Evolutionary conservation across 1,140 invertebrate genomes (phyloP), one percentile per base, ranked within the genome.

Genomic region (Trachymyrmex septentrionalis): DNA sequence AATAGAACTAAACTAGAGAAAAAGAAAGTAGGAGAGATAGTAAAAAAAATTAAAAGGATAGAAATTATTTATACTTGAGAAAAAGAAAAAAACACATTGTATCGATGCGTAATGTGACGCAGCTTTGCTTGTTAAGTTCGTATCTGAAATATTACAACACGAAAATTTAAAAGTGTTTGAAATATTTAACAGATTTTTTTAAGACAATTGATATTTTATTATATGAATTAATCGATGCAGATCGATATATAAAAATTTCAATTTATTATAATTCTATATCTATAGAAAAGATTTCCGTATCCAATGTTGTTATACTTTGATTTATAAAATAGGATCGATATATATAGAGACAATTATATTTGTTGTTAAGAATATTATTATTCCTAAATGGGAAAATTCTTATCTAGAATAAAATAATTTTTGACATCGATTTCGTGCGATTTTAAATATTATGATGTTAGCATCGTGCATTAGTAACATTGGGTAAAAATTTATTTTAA

Each of bases 121-220:
- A 85, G 1, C 3, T 30, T 44, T 10, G 9, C 38, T 44, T 12
- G 38, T 10, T 44, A 44, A 81, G 53, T 87, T 48, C 71, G 44
- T 75, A 44, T 10, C 9, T 44, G 30, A 72, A 57, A 72, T 30
- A 76, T 89, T 44, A 44, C 38, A 76, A 71, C 34, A 61, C 24
- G 50, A 88, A 86, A 55, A 55, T 64, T 88, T 81, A 81, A 88
- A 80, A n/a, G n/a, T 38, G 7, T 44, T 44, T 44, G 38, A 44
- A 88, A 64, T 55, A 27, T n/a, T 34, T 55, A 10, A 44, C 9
- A 44, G 38, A 44, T 44, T 44, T 44, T 44, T 44, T 44, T 10
- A 44, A 44, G 34, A 10, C 38, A 38, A 44, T 44, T 44, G 7
- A 44, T 44, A 10, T 44, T 44, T 44, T 38, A 7, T 38, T 50